Conservation (phyloP, 2,888 invertebrate genomes). For the Portevinia maculata region DNA sequence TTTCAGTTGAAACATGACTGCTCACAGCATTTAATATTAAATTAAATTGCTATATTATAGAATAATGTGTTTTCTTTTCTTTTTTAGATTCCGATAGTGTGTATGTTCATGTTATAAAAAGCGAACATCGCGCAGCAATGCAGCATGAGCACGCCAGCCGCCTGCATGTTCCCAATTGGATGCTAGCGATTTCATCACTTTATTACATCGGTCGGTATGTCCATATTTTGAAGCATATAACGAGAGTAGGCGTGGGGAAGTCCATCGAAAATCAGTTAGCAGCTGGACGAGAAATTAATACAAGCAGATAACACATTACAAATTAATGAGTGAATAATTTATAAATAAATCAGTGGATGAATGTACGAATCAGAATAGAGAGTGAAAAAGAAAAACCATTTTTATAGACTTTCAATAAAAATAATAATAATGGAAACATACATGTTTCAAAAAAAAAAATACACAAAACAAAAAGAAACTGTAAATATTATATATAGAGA, state of each 20-base stretch:
- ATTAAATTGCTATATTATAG: not conserved
- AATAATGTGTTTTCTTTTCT: constrained; percentile 65
- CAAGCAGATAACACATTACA: constrained; percentile 60
- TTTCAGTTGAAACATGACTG: too few species aligned
- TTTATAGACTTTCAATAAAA: constrained; percentile 32
- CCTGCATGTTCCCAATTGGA: constrained; percentile 78
- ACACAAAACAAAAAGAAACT: constrained; percentile 19
- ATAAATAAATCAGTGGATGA: constrained; percentile 41
- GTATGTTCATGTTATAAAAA: constrained; percentile 92
- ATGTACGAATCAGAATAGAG: constrained; percentile 42
- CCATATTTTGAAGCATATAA: constrained; percentile 20
- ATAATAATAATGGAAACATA: not conserved
- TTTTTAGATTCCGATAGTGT: constrained; percentile 90
- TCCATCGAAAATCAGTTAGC: constrained; percentile 43
- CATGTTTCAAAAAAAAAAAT: not conserved
- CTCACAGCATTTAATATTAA: constrained; percentile 14
- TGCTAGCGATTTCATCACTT: constrained; percentile 75
- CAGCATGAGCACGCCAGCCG: constrained; percentile 83
- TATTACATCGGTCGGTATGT: constrained; percentile 62
- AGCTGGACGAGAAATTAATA: constrained; percentile 27
- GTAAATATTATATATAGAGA: constrained; percentile 34
- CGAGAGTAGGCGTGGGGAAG: constrained; percentile 3
- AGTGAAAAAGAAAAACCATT: constrained; percentile 23
- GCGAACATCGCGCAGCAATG: constrained; percentile 88
- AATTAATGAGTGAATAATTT: constrained; percentile 7